phyloP scores from a whole-genome alignment of 1,140 invertebrate species.

The Calycopis cecrops region DNA sequence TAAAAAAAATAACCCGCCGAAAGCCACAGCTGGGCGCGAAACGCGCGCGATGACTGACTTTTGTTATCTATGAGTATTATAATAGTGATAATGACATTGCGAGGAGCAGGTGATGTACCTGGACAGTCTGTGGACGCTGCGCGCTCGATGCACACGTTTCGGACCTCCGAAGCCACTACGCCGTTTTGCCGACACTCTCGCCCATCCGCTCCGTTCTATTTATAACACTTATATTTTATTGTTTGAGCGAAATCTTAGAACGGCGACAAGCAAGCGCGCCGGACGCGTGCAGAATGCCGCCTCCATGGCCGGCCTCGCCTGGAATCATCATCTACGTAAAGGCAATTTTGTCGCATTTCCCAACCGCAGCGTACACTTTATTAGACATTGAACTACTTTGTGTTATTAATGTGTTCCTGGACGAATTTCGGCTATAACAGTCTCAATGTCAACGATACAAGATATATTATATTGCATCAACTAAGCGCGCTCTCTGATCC shows the following conservation, averaged over 20 bases:
- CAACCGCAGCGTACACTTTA: too few relatives aligned
- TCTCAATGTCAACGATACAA: too few relatives aligned
- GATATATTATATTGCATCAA: too few relatives aligned
- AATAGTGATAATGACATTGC: constrained; percentile 68
- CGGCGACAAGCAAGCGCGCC: constrained; percentile 53
- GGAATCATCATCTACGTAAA: too few relatives aligned
- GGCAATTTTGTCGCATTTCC: too few relatives aligned
- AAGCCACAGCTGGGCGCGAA: constrained; percentile 21
- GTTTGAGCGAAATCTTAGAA: constrained; percentile 62
- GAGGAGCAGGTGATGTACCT: constrained; percentile 61
- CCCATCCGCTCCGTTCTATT: constrained; percentile 41
- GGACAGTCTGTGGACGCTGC: constrained; percentile 45
- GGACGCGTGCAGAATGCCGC: constrained; percentile 50
- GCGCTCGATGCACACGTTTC: constrained; percentile 49
- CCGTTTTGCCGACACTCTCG: constrained; percentile 30
- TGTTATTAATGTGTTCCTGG: too few relatives aligned
- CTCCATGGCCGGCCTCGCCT: too few relatives aligned
- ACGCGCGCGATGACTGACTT: constrained; percentile 36
- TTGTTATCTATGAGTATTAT: constrained; percentile 55
- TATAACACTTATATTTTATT: constrained; percentile 72
- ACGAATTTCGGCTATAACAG: too few relatives aligned
- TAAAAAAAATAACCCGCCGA: constrained; percentile 22
- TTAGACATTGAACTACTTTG: too few relatives aligned
- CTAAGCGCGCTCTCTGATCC: too few relatives aligned
- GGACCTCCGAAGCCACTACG: constrained; percentile 45